These are phyloP conservation scores for Periophthalmus magnuspinnatus DNA, from an alignment of 2,797 vertebrate genomes.

Conservation along the genomic window DNA sequence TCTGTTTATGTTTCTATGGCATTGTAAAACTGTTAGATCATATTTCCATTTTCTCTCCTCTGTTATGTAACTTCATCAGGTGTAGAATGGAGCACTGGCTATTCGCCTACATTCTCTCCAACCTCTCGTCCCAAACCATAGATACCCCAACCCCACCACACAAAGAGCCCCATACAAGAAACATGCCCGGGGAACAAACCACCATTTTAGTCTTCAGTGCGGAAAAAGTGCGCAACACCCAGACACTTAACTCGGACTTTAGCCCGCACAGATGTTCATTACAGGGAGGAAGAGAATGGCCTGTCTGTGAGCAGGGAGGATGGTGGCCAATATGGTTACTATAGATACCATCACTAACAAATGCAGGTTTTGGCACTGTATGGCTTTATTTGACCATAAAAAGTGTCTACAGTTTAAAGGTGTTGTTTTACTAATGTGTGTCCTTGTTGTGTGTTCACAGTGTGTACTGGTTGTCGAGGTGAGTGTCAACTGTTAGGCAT, in stretches of 20 bases:
- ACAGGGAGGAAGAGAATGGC: constrained; percentile 32
- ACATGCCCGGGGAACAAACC: constrained; percentile 47
- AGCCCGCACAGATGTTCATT: constrained; percentile 57
- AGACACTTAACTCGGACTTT: constrained; percentile 44
- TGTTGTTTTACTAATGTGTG: constrained; percentile 29
- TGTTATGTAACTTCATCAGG: constrained; percentile 56
- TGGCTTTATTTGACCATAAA: constrained; percentile 20
- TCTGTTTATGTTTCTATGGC: not conserved
- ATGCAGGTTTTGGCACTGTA: constrained; percentile 21
- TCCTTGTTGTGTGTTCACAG: constrained; percentile 39
- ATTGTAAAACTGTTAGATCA: constrained; percentile 25
- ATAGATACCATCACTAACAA: constrained; percentile 43
- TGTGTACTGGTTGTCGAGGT: constrained; percentile 75
- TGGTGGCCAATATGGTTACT: constrained; percentile 46
- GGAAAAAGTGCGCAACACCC: constrained; percentile 38
- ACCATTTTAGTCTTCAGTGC: constrained; percentile 43
- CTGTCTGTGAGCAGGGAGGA: constrained; percentile 47
- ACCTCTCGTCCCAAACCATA: constrained; percentile 57
- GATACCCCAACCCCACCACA: constrained; percentile 49
- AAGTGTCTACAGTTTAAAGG: constrained; percentile 19
- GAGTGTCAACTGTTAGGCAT: constrained; percentile 33
- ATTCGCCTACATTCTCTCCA: constrained; percentile 59
- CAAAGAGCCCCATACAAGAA: constrained; percentile 59
- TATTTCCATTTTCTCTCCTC: constrained; percentile 13
- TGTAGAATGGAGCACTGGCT: constrained; percentile 53